Evolutionary conservation across 1,140 invertebrate genomes (phyloP), one percentile per base, ranked within the genome.

Genomic region (Palaemon carinicauda): DNA sequence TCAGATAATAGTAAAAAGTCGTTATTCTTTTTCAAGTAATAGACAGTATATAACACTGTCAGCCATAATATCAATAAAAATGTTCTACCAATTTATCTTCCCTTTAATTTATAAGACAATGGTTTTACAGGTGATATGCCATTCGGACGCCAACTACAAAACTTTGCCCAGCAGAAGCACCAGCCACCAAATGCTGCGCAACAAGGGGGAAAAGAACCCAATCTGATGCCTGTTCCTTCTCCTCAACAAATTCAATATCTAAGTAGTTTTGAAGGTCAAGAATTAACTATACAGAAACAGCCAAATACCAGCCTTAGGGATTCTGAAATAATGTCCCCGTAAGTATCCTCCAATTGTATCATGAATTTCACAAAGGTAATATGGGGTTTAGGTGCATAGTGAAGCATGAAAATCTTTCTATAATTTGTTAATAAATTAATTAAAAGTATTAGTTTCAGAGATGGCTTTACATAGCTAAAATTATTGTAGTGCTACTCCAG

Each of bases 241-340:
- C 97, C 97, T 41, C 97, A 98, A 92, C 97, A 98, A 93, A 98
- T 98, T 91, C 96, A 97, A 90, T 98, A 98, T 93, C 94, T 98
- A 87, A 98, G 97, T 93, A 95, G 96, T 85, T 98, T 98, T 92
- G 97, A 98, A 93, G 97, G 97, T 71, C 97, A 98, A 93, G 97
- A 98, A 93, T 92, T 98, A 88, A 98, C 97, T 80, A 98, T 98
- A 92, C 97, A 98, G 91, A 98, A 98, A 92, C 97, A 98, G 92
- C 96, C 97, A 21, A 98, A 98, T 91, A 97, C 96, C 33, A 96
- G 95, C 91, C 92, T 97, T n/a, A 96, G 96, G 91, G 95, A 96
- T 90, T 90, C 88, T 52, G 90, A 91, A 86, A 89, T 91, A 27
- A 84, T 91, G 81, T 92, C 92, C 51, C 92, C 92, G 74, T 89